phyloP scores from a whole-genome alignment of 2,888 invertebrate genomes.

The Hydrotaea diabolus region DNA sequence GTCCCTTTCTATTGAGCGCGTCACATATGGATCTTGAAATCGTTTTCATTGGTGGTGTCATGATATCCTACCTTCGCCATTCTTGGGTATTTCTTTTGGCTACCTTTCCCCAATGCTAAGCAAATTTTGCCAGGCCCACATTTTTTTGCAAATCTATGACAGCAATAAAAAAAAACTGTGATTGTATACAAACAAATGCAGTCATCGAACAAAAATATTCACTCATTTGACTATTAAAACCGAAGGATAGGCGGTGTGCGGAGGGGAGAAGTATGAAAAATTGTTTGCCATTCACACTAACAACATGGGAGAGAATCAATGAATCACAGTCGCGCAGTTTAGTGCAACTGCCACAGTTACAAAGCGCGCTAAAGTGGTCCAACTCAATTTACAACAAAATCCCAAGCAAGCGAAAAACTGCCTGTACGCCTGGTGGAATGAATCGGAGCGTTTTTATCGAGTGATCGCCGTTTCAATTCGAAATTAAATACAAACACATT shows the following conservation, averaged over 20 bases:
- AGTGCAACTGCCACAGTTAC: background rate
- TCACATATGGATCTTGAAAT: too few species aligned
- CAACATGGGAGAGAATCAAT: constrained; percentile 4
- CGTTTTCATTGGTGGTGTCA: too few species aligned
- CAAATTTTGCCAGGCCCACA: constrained; percentile 38
- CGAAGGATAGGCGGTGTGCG: background rate
- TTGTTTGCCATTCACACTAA: constrained; percentile 14
- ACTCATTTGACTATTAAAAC: background rate
- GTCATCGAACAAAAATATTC: constrained; percentile 28
- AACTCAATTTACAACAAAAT: constrained; percentile 38
- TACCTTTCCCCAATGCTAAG: constrained; percentile 15
- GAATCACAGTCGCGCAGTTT: constrained; percentile 6
- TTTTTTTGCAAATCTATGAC: constrained; percentile 39
- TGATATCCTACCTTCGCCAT: too few species aligned
- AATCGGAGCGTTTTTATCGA: constrained; percentile 1
- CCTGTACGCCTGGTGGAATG: constrained; percentile 9
- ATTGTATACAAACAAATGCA: constrained; percentile 51
- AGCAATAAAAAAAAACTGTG: constrained; percentile 43
- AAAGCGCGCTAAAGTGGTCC: background rate
- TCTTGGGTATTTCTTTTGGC: too few species aligned
- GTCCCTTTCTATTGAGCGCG: too few species aligned
- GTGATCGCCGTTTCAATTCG: background rate
- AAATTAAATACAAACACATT: background rate
- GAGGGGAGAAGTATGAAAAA: background rate
- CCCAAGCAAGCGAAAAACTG: constrained; percentile 10